Evolutionary conservation across 2,888 invertebrate genomes (phyloP).

Genomic region (Phymatocera aterrima): DNA sequence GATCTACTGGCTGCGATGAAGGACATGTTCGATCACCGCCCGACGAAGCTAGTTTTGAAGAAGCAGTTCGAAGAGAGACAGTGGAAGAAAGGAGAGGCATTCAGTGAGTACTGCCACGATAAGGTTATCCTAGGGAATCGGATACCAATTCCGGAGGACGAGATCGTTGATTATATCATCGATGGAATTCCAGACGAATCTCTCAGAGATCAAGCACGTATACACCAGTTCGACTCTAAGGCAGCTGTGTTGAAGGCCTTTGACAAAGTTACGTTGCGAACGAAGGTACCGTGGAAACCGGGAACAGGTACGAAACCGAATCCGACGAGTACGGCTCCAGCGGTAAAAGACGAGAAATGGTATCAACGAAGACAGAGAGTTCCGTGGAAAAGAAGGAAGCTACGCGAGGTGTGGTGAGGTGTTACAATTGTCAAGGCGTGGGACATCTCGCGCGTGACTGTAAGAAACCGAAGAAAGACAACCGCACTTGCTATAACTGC

Average conservation of each 20-base stretch:
- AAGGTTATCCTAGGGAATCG: too few relatives aligned
- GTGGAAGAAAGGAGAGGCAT: too few relatives aligned
- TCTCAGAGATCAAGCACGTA: too few relatives aligned
- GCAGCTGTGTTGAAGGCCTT: constrained; percentile 8
- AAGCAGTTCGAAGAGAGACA: too few relatives aligned
- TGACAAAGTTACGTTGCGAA: background rate
- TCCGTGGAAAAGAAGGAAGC: background rate
- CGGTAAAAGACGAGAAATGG: background rate
- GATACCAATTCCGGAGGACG: too few relatives aligned
- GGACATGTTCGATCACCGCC: too few relatives aligned
- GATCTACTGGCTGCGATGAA: too few relatives aligned
- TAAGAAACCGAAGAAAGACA: constrained; percentile 11
- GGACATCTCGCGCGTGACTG: constrained; percentile 24
- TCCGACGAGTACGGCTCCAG: background rate
- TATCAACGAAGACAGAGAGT: too few relatives aligned
- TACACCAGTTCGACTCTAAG: background rate
- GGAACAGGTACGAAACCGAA: background rate
- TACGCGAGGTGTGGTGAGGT: background rate
- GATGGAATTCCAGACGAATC: too few relatives aligned
- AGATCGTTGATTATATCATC: too few relatives aligned
- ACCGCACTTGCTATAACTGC: constrained; percentile 23
- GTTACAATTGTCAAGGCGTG: constrained; percentile 14
- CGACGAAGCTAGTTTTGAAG: too few relatives aligned
- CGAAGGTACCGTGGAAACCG: background rate
- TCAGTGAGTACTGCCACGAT: too few relatives aligned